Percentiles rank a stretch among this genome's conserved stretches.
These are phyloP conservation scores for Sigmodon hispidus DNA, from an alignment of 2,113 vertebrate genomes.

Conservation along the genomic window DNA sequence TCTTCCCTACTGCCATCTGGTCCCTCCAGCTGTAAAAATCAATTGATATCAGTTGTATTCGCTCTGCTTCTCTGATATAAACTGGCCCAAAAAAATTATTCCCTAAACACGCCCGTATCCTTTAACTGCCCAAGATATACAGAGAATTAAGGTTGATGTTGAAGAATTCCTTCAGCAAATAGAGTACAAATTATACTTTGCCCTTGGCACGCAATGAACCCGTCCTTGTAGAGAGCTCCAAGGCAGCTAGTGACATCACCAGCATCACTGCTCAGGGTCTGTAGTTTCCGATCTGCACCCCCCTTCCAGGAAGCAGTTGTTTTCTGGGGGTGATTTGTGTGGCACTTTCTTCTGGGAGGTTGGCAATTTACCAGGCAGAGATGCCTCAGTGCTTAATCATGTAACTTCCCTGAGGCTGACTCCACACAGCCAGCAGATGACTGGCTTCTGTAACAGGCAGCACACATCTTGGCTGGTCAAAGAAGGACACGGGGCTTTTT, in stretches of 20 bases:
- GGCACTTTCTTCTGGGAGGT: neutral
- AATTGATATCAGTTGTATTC: neutral
- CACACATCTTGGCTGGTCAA: too few species aligned
- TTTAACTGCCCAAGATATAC: neutral
- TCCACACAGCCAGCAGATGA: neutral
- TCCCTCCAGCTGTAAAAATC: neutral
- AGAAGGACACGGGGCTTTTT: neutral
- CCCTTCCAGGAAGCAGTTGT: neutral
- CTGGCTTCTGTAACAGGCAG: neutral
- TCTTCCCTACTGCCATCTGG: neutral
- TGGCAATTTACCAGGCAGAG: neutral
- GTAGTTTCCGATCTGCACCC: neutral
- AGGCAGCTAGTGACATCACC: neutral
- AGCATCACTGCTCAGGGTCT: neutral
- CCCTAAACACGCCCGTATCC: neutral
- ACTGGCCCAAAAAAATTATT: neutral
- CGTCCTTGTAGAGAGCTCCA: neutral
- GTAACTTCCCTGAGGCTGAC: neutral
- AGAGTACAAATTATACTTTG: neutral
- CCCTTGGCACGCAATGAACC: too few species aligned
- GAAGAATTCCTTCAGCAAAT: neutral
- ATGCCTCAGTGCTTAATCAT: neutral
- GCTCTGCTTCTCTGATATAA: neutral
- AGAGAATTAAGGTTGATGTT: neutral
- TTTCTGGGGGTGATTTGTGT: neutral